Evolutionary conservation across 2,888 invertebrate species (phyloP).

Genomic region (Pardosa pseudoannulata): DNA sequence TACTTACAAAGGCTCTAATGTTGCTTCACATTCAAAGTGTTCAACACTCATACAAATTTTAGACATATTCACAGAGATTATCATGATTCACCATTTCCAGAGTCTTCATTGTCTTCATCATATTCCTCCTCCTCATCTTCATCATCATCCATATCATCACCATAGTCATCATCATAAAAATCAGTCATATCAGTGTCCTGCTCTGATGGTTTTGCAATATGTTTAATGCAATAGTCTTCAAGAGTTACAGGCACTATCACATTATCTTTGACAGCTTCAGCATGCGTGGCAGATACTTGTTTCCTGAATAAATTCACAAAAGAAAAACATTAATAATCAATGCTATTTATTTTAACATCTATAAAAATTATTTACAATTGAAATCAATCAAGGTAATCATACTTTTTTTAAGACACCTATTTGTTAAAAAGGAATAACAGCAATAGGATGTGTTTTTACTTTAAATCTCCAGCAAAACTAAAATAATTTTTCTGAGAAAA

Average conservation of each 20-base stretch:
- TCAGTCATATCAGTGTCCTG: slow-evolving; percentile 93
- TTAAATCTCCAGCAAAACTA: no score
- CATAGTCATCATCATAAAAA: slow-evolving; percentile 95
- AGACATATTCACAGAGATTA: slow-evolving; percentile 19
- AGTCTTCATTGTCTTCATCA: slow-evolving; percentile 78
- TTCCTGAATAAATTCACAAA: slow-evolving; percentile 86
- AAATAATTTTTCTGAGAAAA: no score
- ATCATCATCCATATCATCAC: slow-evolving; percentile 83
- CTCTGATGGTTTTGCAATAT: slow-evolving; percentile 90
- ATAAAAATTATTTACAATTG: no score
- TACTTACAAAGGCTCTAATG: slow-evolving; percentile 55
- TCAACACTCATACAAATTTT: slow-evolving; percentile 18
- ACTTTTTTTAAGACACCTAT: no score
- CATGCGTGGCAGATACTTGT: slow-evolving; percentile 95
- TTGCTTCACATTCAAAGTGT: slow-evolving; percentile 47
- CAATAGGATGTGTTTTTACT: no score
- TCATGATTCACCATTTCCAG: slow-evolving; percentile 95
- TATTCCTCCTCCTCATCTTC: slow-evolving; percentile 78
- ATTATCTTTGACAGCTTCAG: slow-evolving; percentile 97
- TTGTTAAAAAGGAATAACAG: no score
- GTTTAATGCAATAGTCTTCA: slow-evolving; percentile 97
- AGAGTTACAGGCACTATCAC: slow-evolving; percentile 97
- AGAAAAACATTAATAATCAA: no score
- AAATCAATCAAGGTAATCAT: no score
- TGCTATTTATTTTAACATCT: no score